A percentile compares a stretch with the other conserved stretches of the same genome.
These are phyloP conservation scores for Protodeltote pygarga DNA, from an alignment of 2,888 invertebrate genomes.

Conservation along the genomic window DNA sequence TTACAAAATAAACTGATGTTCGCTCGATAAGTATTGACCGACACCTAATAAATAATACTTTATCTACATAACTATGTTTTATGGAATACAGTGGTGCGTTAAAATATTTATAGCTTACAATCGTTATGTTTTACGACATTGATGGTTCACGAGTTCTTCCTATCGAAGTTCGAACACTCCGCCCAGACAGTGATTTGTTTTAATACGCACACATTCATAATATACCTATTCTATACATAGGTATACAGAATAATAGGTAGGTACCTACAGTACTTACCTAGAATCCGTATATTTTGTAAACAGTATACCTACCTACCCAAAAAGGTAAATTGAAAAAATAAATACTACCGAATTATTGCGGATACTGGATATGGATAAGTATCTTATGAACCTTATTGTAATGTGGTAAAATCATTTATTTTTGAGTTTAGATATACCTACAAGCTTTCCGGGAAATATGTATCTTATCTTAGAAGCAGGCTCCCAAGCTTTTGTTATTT, in stretches of 20 bases:
- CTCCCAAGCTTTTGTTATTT: conserved; percentile 51
- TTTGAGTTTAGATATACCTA: conserved; percentile 13
- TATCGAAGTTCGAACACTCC: conserved; percentile 19
- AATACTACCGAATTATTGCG: too few species aligned
- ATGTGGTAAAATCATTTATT: conserved; percentile 1
- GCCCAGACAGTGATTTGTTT: conserved; percentile 14
- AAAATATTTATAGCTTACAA: conserved; percentile 54
- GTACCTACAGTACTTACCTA: too few species aligned
- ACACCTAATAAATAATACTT: conserved; percentile 47
- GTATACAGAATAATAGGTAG: too few species aligned
- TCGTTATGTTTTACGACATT: conserved; percentile 57
- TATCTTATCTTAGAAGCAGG: conserved; percentile 9
- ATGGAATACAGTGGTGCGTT: conserved; percentile 46
- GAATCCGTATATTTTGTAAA: too few species aligned
- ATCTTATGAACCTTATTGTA: too few species aligned
- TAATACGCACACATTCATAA: too few species aligned
- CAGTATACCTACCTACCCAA: too few species aligned
- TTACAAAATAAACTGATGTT: conserved; percentile 37
- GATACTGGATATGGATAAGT: too few species aligned
- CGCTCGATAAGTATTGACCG: conserved; percentile 40
- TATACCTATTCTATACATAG: not conserved
- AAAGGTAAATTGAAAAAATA: too few species aligned
- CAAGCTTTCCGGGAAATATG: not conserved
- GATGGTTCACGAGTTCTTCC: conserved; percentile 43
- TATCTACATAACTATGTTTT: conserved; percentile 42